Conservation (phyloP, 2,888 invertebrate species). For the Tanytarsus gracilentus region DNA sequence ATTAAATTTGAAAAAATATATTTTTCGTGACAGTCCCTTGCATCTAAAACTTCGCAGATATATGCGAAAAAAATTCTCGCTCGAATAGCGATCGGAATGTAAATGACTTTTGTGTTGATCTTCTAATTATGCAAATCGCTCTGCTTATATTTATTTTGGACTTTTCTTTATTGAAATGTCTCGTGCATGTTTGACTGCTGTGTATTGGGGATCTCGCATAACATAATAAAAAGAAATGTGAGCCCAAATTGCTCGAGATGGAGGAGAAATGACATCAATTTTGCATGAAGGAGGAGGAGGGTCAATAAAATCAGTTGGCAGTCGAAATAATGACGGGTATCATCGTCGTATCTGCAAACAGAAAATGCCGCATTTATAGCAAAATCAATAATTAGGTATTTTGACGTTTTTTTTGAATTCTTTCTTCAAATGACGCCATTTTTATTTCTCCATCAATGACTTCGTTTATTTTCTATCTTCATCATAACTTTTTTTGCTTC, state of each 20-base stretch:
- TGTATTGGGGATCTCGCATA: background rate
- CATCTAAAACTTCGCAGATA: too few species aligned
- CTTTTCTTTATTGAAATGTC: background rate
- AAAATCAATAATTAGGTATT: conserved; percentile 3
- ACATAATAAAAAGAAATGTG: background rate
- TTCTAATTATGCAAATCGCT: conserved; percentile 19
- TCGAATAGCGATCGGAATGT: background rate
- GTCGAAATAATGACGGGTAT: conserved; percentile 2
- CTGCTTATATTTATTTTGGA: too few species aligned
- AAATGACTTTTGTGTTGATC: conserved; percentile 6
- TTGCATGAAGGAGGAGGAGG: background rate
- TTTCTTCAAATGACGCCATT: background rate
- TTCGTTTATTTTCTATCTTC: background rate
- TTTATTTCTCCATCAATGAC: background rate
- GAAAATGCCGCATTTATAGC: background rate
- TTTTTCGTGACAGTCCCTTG: too few species aligned
- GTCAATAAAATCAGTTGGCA: conserved; percentile 24
- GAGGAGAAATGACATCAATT: background rate
- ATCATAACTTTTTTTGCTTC: too few species aligned
- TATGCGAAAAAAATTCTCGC: too few species aligned
- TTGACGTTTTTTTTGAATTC: background rate
- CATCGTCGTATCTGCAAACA: background rate
- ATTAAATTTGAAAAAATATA: too few species aligned
- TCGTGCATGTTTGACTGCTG: too few species aligned
- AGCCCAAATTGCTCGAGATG: too few species aligned